Conservation (phyloP, 2,888 invertebrate species). For the Perdita meconis region DNA sequence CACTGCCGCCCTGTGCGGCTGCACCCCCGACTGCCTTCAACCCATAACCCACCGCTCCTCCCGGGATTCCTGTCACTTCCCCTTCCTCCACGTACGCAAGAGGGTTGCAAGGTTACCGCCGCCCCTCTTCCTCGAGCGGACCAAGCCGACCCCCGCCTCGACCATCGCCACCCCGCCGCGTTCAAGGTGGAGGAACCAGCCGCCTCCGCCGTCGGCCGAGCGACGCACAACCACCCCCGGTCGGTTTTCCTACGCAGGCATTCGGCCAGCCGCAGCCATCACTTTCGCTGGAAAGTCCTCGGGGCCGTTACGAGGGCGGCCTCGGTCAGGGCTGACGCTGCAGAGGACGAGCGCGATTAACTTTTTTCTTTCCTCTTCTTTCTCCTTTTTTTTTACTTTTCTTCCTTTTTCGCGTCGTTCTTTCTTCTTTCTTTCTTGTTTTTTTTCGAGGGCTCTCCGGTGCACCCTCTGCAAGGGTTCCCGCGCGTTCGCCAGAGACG, state of each 20-base stretch:
- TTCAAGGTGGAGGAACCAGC: conserved; percentile 58
- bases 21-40: conserved; percentile 77
- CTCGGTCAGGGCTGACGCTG: conserved; percentile 70
- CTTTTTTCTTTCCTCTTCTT: conserved; percentile 29
- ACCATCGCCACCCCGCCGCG: conserved; percentile 34
- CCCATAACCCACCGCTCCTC: conserved; percentile 72
- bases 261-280: conserved; percentile 75
- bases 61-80: conserved; percentile 74
- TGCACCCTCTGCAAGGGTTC: background rate
- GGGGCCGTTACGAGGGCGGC: conserved; percentile 58
- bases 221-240: conserved; percentile 52
- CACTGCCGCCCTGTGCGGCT: conserved; percentile 80
- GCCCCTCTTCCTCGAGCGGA: conserved; percentile 52
- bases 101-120: conserved; percentile 83
- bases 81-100: conserved; percentile 77
- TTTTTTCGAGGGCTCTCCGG: background rate
- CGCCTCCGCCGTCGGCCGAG: conserved; percentile 46
- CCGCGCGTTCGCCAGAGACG: conserved; percentile 19
- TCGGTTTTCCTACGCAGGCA: conserved; percentile 69
- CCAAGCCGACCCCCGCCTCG: conserved; percentile 20
- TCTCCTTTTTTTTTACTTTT: background rate
- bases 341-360: conserved; percentile 63
- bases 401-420: background rate
- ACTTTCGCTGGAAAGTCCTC: conserved; percentile 77
- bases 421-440: background rate